These are phyloP conservation scores for Meghimatium bilineatum DNA, from an alignment of 2,888 invertebrate genomes.

Conservation along the genomic window DNA sequence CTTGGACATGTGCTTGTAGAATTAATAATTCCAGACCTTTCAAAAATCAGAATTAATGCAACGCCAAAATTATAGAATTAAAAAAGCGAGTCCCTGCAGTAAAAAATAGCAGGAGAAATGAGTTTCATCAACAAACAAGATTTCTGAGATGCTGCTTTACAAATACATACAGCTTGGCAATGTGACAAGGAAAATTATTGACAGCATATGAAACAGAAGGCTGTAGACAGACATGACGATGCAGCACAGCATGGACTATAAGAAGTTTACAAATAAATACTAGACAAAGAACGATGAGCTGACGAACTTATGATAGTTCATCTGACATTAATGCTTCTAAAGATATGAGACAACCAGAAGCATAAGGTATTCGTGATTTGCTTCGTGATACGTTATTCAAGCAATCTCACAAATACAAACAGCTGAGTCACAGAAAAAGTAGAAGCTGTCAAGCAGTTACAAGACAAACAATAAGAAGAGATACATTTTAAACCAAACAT, in stretches of 20 bases:
- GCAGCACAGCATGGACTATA: too few species aligned
- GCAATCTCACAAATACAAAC: not conserved
- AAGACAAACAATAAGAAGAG: not conserved
- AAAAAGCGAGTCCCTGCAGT: not conserved
- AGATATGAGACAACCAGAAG: constrained; percentile 1
- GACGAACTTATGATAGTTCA: not conserved
- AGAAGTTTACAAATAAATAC: not conserved
- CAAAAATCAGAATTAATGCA: not conserved
- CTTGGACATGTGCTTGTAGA: not conserved
- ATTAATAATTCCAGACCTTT: not conserved
- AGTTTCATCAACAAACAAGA: not conserved
- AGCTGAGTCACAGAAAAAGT: not conserved
- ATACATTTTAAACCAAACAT: not conserved
- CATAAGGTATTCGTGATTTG: not conserved
- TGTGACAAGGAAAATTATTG: too few species aligned
- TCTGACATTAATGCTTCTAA: not conserved
- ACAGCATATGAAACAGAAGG: too few species aligned
- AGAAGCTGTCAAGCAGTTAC: not conserved
- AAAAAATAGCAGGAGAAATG: not conserved
- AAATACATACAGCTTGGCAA: too few species aligned
- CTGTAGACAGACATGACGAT: too few species aligned
- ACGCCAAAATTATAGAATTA: not conserved
- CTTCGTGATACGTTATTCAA: too few species aligned
- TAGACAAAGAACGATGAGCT: not conserved
- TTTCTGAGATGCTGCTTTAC: not conserved